Evolutionary conservation across 2,888 invertebrate species (phyloP).

Genomic region (Acleris sparsana): DNA sequence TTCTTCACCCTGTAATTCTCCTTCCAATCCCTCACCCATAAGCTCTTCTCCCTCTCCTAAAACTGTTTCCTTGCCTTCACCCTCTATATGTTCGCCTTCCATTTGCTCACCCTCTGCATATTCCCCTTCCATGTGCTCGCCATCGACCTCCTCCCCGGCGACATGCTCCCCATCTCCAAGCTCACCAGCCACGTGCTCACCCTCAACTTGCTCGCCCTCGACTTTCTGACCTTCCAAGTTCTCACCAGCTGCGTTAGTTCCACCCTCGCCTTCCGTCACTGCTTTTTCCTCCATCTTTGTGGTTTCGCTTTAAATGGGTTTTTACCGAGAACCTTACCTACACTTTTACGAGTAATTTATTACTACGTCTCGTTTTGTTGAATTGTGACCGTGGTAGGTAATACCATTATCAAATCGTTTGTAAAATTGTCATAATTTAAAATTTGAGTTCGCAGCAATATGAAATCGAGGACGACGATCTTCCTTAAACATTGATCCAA

Average conservation of each 20-base stretch:
- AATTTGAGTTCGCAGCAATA: constrained; percentile 59
- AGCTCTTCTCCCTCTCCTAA: constrained; percentile 49
- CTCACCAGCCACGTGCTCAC: constrained; percentile 28
- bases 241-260: neutral
- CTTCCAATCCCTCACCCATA: constrained; percentile 45
- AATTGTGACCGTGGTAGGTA: constrained; percentile 51
- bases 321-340: constrained; percentile 18
- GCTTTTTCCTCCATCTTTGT: constrained; percentile 41
- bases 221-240: constrained; percentile 43
- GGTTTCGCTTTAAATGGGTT: constrained; percentile 38
- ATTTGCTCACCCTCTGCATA: constrained; percentile 32
- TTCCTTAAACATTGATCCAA: constrained; percentile 62
- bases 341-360: constrained; percentile 63
- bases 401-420: constrained; percentile 60
- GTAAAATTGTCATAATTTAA: constrained; percentile 68
- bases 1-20: constrained; percentile 45
- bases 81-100: constrained; percentile 26
- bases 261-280: constrained; percentile 38
- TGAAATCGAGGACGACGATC: constrained; percentile 62
- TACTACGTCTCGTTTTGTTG: constrained; percentile 59
- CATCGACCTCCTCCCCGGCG: constrained; percentile 35
- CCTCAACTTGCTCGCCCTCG: constrained; percentile 21
- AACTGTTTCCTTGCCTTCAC: constrained; percentile 38
- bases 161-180: constrained; percentile 16
- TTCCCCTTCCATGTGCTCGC: constrained; percentile 44